Evolutionary conservation across 2,888 invertebrate genomes (phyloP).

Genomic region (Drosophila nr. medialis): DNA sequence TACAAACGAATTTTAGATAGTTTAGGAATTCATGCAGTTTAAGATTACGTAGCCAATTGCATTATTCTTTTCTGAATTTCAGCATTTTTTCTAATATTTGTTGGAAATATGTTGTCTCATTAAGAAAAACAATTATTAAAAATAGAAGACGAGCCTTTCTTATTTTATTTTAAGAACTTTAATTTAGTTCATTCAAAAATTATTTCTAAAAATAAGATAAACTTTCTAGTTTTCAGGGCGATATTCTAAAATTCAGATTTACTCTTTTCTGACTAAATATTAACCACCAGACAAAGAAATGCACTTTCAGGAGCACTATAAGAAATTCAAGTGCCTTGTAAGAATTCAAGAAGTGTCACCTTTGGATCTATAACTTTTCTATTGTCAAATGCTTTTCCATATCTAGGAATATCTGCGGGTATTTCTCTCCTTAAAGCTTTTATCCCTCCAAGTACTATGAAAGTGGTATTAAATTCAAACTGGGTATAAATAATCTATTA

Average conservation of each 20-base stretch:
- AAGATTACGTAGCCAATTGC: too few relatives aligned
- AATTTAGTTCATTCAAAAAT: not conserved
- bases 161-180: not conserved
- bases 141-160: not conserved
- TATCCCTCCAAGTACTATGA: not conserved
- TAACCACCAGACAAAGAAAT: not conserved
- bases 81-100: not conserved
- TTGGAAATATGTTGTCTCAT: not conserved
- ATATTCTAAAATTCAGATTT: not conserved
- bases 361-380: not conserved
- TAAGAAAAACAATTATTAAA: not conserved
- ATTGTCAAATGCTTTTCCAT: not conserved
- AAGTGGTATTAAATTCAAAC: not conserved
- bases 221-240: not conserved
- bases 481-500: not conserved
- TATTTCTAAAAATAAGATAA: not conserved
- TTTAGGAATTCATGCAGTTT: not conserved
- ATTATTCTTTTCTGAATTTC: not conserved
- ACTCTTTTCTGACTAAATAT: not conserved
- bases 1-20: not conserved
- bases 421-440: not conserved
- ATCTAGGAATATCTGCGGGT: not conserved
- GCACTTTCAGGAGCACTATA: not conserved
- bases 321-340: not conserved
- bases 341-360: not conserved